Evolutionary conservation across 2,113 vertebrate species (phyloP), one percentile per base, ranked within the genome.

Genomic region (Mandrillus leucophaeus): DNA sequence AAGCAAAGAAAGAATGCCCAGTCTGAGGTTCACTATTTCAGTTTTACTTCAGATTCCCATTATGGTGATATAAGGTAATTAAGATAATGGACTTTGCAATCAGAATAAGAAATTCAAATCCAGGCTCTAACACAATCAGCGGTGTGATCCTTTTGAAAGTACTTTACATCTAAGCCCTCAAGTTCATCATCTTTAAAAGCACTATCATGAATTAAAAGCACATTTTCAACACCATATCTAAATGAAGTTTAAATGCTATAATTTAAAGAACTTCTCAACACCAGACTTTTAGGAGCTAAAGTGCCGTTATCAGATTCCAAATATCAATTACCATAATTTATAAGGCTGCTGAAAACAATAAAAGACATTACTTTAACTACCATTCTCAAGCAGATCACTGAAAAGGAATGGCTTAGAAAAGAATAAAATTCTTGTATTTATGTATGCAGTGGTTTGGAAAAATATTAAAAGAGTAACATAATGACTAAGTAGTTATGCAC

Each of bases 401-500:
- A 35, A 90, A 97, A 98, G 96, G 97, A 98, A 88, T 11, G 85
- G 6, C 68, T 68, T 76, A 68, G 45, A 25, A 79, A 91, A 76
- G 3, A 95, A 43, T 8, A 45, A 80, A 93, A 57, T 64, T 32
- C 22, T 64, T 81, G 20, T 59, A 81, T 75, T 73, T 97, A 40
- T 12, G 8, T 27, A 90, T 23, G 40, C 11, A 7, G 35, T 81
- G 18, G 32, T 30, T 48, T 75, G 14, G 52, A 48, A 70, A 95
- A 86, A 88, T 84, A 72, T 59, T 78, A 59, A 89, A 95, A 86
- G n/a, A 76, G 8, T 79, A 88, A 73, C 11, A 80, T 13, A 30
- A 40, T 85, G 25, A 85, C 14, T 45, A 75, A 80, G 27, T 40
- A 55, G 8, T 48, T 73, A 64, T 40, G 6, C 3, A 85, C 61